phyloP scores from a whole-genome alignment of 2,888 invertebrate species.

The Pardosa pseudoannulata region DNA sequence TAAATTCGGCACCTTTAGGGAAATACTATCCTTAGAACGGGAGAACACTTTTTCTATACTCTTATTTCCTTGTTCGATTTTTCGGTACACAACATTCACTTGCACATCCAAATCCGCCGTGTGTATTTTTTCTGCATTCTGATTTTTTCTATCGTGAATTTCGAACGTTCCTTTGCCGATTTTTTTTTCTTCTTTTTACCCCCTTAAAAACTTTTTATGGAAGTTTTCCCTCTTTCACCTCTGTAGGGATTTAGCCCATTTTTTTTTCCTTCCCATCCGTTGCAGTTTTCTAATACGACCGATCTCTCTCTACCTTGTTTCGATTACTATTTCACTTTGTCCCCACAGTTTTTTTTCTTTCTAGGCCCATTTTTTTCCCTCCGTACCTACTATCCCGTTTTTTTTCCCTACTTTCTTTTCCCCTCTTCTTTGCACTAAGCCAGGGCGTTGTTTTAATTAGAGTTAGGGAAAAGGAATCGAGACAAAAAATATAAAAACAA shows the following conservation, averaged over 20 bases:
- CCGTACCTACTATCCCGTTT: slow-evolving; percentile 39
- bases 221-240: slow-evolving; percentile 32
- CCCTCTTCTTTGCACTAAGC: slow-evolving; percentile 42
- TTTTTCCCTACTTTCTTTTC: slow-evolving; percentile 26
- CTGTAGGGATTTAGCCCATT: slow-evolving; percentile 61
- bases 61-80: slow-evolving; percentile 61
- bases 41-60: slow-evolving; percentile 23
- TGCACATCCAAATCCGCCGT: slow-evolving; percentile 60
- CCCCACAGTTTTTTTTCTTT: slow-evolving; percentile 32
- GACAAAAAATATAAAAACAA: slow-evolving; percentile 6
- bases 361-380: slow-evolving; percentile 21
- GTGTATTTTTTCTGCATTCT: slow-evolving; percentile 23
- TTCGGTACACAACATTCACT: slow-evolving; percentile 51
- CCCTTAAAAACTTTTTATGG: slow-evolving; percentile 14
- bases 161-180: slow-evolving; percentile 4
- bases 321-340: slow-evolving; percentile 71
- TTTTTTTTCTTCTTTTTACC: neutral
- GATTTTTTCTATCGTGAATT: slow-evolving; percentile 29
- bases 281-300: slow-evolving; percentile 59
- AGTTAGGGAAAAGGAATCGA: slow-evolving; percentile 49
- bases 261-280: slow-evolving; percentile 22
- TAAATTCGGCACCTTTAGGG: slow-evolving; percentile 52
- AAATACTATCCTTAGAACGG: slow-evolving; percentile 28
- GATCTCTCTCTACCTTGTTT: slow-evolving; percentile 69
- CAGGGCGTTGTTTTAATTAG: slow-evolving; percentile 71